Evolutionary conservation across 2,113 vertebrate genomes (phyloP), one percentile per base, ranked within the genome.

Genomic region (Plecotus auritus): DNA sequence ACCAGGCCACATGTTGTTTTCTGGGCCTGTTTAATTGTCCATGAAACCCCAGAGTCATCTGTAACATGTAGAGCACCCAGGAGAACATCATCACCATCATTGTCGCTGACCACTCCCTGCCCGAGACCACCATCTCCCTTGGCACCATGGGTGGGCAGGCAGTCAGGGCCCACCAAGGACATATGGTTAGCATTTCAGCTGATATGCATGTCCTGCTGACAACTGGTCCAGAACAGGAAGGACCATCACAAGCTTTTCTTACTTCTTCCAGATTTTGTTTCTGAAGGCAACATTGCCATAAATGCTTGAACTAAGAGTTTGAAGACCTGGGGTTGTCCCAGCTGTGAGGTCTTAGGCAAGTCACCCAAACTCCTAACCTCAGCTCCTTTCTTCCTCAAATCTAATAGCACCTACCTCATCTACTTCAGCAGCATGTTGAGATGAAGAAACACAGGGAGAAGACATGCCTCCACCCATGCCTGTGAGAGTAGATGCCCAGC

Each of bases 11-110:
- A 95, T 84, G 78, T 69, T 95, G 54, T 87, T 94, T 91, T 94
- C 95, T 89, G 78, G 88, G 56, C 35, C 82, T 8, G 17, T 54
- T 97, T 95, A 96, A 95, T 93, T 87, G 47, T 67, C 90, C 51
- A 1, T 96, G 92, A 97, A 97, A 97, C 92, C 94, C 85, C 96
- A 95, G 73, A 77, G 45, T 80, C 56, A 3, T 95, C 70, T 95
- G 93, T 32, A 67, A 92, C 66, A 89, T 28, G 45, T 74, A 87
- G 28, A 42, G 64, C 49, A 77, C 51, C 73, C 67, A 28, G 26
- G 32, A 69, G n/a, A 88, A 22, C 14, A n/a, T 82, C 28, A 7
- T 61, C 82, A 20, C 67, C 67, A 74, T 74, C 18, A 0, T 13
- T 7, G 69, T 42, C 7, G 3, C 37, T 67, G 73, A 86, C 73